phyloP scores from a whole-genome alignment of 2,888 invertebrate species.

The Salticus scenicus region DNA sequence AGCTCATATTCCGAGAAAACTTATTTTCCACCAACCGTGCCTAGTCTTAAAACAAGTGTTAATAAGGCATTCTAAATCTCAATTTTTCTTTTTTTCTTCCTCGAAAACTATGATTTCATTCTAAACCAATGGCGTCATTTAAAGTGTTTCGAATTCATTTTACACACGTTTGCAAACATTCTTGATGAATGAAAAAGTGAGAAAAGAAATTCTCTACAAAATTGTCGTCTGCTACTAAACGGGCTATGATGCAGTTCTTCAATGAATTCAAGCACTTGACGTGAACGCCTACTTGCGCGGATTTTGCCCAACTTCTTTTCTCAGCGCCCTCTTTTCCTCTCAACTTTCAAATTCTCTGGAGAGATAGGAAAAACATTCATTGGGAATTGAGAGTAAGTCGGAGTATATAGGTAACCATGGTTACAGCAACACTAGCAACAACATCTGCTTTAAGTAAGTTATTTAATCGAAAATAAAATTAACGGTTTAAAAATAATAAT shows the following conservation, averaged over 20 bases:
- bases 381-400: constrained; percentile 30
- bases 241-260: constrained; percentile 43
- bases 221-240: constrained; percentile 56
- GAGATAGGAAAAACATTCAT: constrained; percentile 8
- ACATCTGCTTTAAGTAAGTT: not conserved
- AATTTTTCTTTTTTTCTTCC: not conserved
- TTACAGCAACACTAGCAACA: constrained; percentile 13
- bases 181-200: constrained; percentile 18
- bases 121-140: not conserved
- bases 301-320: not conserved
- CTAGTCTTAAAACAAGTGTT: not conserved
- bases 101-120: not conserved
- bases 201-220: constrained; percentile 29
- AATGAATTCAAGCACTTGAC: constrained; percentile 62
- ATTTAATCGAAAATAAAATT: too few species aligned
- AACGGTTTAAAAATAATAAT: too few species aligned
- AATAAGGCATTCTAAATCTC: not conserved
- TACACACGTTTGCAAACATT: constrained; percentile 46
- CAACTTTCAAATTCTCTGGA: not conserved
- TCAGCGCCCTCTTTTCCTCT: not conserved
- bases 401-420: constrained; percentile 34
- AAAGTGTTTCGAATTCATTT: constrained; percentile 52
- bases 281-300: constrained; percentile 7
- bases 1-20: not conserved
- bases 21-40: not conserved